Base-by-base conservation (phyloP, 2,113 vertebrate genomes). In the Burhinus bistriatus region DNA sequence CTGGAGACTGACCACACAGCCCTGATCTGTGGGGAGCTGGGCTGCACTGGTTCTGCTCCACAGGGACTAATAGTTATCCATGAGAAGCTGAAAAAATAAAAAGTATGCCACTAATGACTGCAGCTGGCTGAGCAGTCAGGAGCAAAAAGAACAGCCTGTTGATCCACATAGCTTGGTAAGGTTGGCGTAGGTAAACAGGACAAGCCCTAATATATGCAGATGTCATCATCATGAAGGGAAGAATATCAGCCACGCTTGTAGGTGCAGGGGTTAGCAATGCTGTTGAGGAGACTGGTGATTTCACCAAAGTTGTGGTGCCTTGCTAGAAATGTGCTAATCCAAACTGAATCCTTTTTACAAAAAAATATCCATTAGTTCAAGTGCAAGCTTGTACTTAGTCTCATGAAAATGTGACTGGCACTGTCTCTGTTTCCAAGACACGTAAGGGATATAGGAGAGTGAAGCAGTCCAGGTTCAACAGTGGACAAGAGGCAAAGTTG, bases 311-410 rank as follows among this genome's bases (percentile, higher is more conserved):
- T 19, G 22, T 23, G 10, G 38, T 83, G 6, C 26, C 8, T 55
- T 87, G 29, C 42, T 78, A 26, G 59, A 87, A 78, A 49, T 64
- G 27, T 38, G 30, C 45, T 80, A 12, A 65, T 68, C 26, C 51
- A 95, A 49, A 32, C 21, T 44, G 34, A 45, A 7, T 20, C 20
- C 49, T 83, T 51, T 34, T 83, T 82, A 11, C 9, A 65, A 14
- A 88, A 93, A 88, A 84, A 71, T 2, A 42, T 19, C 23, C 9
- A 6, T 12, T 40, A 51, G 14, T 45, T 95, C 29, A 45, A 77
- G 80, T 34, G 30, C 21, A 80, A 29, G 30, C 12, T 44, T 69
- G 7, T 83, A n/a, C 16, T 21, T 0, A 0, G 3, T 59, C 54
- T 88, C 42, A 38, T 52, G 38, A 51, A 78, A 54, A 49, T 11